Evolutionary conservation across 1,140 invertebrate species (phyloP), one percentile per base, ranked within the genome.

Genomic region (Thaumetopoea pityocampa): DNA sequence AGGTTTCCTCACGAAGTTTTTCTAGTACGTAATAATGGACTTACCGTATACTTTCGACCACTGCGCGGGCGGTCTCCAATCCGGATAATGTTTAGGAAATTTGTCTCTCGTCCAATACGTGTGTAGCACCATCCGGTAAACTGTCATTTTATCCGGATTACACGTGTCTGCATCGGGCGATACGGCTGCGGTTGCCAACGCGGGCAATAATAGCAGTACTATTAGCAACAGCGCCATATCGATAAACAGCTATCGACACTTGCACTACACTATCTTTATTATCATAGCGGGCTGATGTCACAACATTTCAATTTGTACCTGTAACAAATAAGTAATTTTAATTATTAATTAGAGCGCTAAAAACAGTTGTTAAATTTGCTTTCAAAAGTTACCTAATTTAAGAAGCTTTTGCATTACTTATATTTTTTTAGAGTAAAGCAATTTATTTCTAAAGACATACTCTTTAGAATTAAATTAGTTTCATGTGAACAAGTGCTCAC

Each of bases 21-120:
- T 27, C 3, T 6, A 17, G 5, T 11, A 19, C 9, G 3, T n/a
- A 48, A 19, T 16, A 15, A 4, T 30, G 35, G 12, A 88, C 93
- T 92, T 73, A 96, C 95, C 95, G 79, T 96, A 89, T 46, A 96
- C 88, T 83, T 93, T 94, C 64, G 94, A 94, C 91, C 94, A 97
- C 76, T 96, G 94, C 2, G 96, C 95, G 0, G 92, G 91, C 8
- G 95, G 95, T 72, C 94, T 89, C 93, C 93, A 96, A 67, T 94
- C 92, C 0, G 96, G 95, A 76, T 94, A 97, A 78, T 97, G 94
- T 66, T 95, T 95, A 11, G 95, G 94, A 69, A 96, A 97, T 60
- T 91, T 90, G 49, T 93, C 90, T 35, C 92, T 88, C n/a, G 93
- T 93, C 96, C 95, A 97, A 69, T 93, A 94, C 19, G 94, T 96